Evolutionary conservation across 2,113 vertebrate genomes (phyloP).

Genomic region (Catharus bicknelli): DNA sequence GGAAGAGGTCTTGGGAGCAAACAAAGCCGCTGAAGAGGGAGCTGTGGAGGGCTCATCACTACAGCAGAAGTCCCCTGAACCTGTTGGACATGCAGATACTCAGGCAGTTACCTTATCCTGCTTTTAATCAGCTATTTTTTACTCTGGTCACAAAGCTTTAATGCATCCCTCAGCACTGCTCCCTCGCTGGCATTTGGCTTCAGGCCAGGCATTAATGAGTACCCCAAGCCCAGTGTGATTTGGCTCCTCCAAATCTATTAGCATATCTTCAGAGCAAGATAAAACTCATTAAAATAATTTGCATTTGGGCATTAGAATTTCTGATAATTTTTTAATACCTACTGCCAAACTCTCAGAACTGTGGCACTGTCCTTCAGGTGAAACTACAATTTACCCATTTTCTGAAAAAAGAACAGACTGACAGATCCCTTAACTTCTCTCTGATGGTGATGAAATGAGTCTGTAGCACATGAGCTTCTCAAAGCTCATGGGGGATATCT

Average conservation of each 20-base stretch:
- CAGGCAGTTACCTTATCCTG: neutral
- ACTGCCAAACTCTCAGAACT: neutral
- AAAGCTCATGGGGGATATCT: neutral
- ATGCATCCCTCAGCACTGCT: neutral
- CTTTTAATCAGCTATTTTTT: neutral
- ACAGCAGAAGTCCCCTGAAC: neutral
- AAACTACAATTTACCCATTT: neutral
- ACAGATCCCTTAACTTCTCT: neutral
- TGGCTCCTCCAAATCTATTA: constrained; percentile 22
- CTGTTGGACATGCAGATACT: neutral
- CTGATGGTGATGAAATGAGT: neutral
- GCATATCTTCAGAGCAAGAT: constrained; percentile 43
- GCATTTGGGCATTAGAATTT: constrained; percentile 6
- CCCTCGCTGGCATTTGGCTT: neutral
- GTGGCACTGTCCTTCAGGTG: neutral
- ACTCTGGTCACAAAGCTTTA: neutral
- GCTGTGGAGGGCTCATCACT: neutral
- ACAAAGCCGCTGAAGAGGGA: neutral
- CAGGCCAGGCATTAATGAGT: constrained; percentile 26
- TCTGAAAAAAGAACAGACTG: neutral
- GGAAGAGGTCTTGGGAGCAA: neutral
- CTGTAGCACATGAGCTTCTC: neutral
- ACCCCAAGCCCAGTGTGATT: constrained; percentile 13
- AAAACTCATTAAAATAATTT: constrained; percentile 43
- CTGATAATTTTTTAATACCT: neutral